These are phyloP conservation scores for Scopus umbretta DNA, from an alignment of 2,113 vertebrate species.

Conservation along the genomic window DNA sequence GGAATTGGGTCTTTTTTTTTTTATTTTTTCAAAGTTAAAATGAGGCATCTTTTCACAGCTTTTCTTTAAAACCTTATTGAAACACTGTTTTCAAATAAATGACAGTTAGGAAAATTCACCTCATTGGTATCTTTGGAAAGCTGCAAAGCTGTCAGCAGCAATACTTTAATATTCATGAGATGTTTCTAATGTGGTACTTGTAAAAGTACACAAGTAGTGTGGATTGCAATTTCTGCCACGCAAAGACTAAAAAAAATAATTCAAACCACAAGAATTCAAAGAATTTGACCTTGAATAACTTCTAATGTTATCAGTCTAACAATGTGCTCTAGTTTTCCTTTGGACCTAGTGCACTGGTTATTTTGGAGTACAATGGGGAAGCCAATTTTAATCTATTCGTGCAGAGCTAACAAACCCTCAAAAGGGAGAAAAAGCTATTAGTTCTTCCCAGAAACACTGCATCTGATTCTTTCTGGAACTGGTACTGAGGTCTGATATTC, in stretches of 20 bases:
- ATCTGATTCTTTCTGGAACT: not conserved
- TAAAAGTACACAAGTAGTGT: not conserved
- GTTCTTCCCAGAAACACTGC: not conserved
- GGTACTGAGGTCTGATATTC: not conserved
- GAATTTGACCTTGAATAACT: not conserved
- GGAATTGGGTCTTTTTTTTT: not conserved
- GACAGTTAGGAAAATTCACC: not conserved
- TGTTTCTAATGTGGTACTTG: not conserved
- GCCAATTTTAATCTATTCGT: not conserved
- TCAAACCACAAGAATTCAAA: not conserved
- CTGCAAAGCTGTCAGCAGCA: not conserved
- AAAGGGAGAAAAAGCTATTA: not conserved
- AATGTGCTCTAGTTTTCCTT: not conserved
- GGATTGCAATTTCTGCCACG: not conserved
- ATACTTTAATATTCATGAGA: not conserved
- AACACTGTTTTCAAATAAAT: not conserved
- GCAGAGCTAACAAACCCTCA: not conserved
- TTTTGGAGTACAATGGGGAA: not conserved
- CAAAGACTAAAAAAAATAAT: not conserved
- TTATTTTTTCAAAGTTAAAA: not conserved
- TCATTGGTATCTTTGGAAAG: not conserved
- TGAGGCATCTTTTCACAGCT: not conserved
- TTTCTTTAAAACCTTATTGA: not conserved
- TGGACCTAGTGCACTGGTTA: not conserved
- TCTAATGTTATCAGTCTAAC: not conserved